These are phyloP conservation scores for Clarias gariepinus DNA, from an alignment of 2,113 vertebrate species.

Conservation along the genomic window DNA sequence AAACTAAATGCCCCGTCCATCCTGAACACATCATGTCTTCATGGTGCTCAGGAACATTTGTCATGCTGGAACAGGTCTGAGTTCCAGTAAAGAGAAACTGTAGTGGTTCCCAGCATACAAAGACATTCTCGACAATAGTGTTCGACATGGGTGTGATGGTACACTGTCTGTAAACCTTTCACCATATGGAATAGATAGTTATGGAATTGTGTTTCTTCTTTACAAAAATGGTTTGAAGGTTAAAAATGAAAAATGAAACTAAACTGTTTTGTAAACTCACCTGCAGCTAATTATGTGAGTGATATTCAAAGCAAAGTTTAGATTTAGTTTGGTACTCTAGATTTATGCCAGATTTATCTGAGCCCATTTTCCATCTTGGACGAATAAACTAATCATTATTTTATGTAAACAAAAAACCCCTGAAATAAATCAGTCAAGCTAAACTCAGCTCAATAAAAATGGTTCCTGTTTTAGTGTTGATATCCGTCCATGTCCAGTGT, in stretches of 20 bases:
- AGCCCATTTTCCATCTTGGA: neutral
- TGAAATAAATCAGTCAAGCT: neutral
- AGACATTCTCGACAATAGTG: neutral
- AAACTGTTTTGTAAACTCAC: neutral
- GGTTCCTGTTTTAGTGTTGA: neutral
- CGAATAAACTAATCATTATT: neutral
- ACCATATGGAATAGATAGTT: neutral
- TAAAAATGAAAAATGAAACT: neutral
- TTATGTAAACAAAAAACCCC: neutral
- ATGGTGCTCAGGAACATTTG: too few species aligned
- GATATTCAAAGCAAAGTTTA: neutral
- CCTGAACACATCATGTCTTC: too few species aligned
- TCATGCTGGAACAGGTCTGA: neutral
- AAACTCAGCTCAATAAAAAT: neutral
- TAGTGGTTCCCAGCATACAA: neutral
- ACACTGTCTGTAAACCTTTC: too few species aligned
- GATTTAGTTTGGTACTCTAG: neutral
- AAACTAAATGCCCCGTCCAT: too few species aligned
- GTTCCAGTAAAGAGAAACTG: neutral
- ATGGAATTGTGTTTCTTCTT: too few species aligned
- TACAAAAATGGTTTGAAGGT: neutral
- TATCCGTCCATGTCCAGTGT: neutral
- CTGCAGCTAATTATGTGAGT: neutral
- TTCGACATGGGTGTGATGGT: neutral
- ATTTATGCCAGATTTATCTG: neutral